These are phyloP conservation scores for Rosalia funebris DNA, from an alignment of 2,888 invertebrate genomes.

Conservation along the genomic window DNA sequence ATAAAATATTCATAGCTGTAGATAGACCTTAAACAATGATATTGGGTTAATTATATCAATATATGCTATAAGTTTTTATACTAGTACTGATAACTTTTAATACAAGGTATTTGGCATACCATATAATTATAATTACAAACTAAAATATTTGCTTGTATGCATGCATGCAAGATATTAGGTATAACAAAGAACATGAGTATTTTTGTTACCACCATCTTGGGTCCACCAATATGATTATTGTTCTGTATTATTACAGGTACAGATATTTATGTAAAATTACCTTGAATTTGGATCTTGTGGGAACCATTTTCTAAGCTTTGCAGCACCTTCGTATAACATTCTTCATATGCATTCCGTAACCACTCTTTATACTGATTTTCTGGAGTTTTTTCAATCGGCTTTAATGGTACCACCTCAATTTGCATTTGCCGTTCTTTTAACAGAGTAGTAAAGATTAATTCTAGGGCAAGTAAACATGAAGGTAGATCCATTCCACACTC, in stretches of 20 bases:
- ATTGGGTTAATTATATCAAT: too few relatives aligned
- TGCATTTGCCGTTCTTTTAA: conserved; percentile 74
- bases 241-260: too few relatives aligned
- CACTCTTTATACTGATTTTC: conserved; percentile 75
- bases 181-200: too few relatives aligned
- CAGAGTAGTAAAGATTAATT: conserved; percentile 77
- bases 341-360: conserved; percentile 77
- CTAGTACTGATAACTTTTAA: too few relatives aligned
- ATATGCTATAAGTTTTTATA: too few relatives aligned
- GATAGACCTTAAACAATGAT: conserved; percentile 70
- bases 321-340: conserved; percentile 70
- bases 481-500: conserved; percentile 65
- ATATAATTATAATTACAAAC: too few relatives aligned
- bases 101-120: too few relatives aligned
- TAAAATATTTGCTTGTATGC: too few relatives aligned
- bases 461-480: conserved; percentile 74
- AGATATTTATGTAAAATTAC: too few relatives aligned
- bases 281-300: conserved; percentile 60
- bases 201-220: too few relatives aligned
- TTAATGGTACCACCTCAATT: conserved; percentile 70
- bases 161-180: too few relatives aligned
- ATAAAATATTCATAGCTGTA: conserved; percentile 78
- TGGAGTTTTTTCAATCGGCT: conserved; percentile 68
- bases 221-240: too few relatives aligned
- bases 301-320: conserved; percentile 66